These are phyloP conservation scores for Herminia tarsipennalis DNA, from an alignment of 2,888 invertebrate genomes.

Conservation along the genomic window DNA sequence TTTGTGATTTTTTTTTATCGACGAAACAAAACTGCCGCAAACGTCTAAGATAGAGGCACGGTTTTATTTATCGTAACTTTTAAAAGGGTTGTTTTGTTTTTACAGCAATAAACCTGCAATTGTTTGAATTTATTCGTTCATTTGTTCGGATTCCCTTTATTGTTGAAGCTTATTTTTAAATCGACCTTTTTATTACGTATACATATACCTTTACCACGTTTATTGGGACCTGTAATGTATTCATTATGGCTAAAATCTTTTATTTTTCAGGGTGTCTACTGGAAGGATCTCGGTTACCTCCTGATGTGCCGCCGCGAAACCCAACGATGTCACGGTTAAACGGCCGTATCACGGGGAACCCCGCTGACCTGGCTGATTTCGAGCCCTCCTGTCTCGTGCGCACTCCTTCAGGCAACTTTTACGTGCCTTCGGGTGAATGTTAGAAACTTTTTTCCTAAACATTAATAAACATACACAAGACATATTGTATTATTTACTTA, in stretches of 20 bases:
- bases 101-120: neutral
- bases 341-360: conserved; percentile 94
- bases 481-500: neutral
- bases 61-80: neutral
- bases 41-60: neutral
- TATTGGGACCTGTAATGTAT: neutral
- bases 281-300: conserved; percentile 93
- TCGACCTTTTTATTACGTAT: too few relatives aligned
- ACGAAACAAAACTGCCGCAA: neutral
- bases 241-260: neutral
- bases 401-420: conserved; percentile 96
- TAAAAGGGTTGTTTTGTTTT: neutral
- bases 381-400: conserved; percentile 96
- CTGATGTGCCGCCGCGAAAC: conserved; percentile 94
- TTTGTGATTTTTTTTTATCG: too few relatives aligned
- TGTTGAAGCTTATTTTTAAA: neutral
- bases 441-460: conserved; percentile 40
- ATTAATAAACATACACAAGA: neutral
- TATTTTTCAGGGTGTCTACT: conserved; percentile 90
- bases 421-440: conserved; percentile 92
- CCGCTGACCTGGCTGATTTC: conserved; percentile 91
- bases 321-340: conserved; percentile 96
- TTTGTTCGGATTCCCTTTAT: neutral
- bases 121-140: neutral
- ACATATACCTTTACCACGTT: neutral